Base-by-base conservation (phyloP, 2,113 vertebrate species). In the Falcunculus frontatus region DNA sequence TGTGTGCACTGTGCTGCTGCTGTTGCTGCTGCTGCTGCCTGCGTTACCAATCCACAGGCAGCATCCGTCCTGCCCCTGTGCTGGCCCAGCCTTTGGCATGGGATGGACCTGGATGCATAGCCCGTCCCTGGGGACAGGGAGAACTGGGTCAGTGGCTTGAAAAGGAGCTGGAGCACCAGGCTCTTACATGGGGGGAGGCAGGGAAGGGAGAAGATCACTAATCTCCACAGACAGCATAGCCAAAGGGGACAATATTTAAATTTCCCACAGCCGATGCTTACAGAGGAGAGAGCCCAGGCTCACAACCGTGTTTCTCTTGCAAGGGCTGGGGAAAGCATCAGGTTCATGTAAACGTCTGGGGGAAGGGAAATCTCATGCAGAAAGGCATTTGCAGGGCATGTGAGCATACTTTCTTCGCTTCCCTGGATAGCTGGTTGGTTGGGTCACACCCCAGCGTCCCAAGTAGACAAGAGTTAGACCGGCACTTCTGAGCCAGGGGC, bases 71-170 rank as follows among this genome's bases (percentile, higher is more conserved):
- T 82, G 56, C 26, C 77, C 83, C 62, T 63, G 46, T 0, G 0
- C 53, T 63, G n/a, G 84, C 76, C 81, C 88, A 88, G 76, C 57
- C 65, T 65, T 84, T 22, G 32, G 72, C 60, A 50, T 46, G 41
- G 84, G 62, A 68, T 42, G 50, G 82, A 67, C 81, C 78, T 68
- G 84, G 42, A 85, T 82, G 46, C 47, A 80, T 16, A 79, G 21
- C 33, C 81, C 12, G 23, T 67, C 89, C 93, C 89, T 49, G 50
- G 78, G 79, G 89, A 92, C 57, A 73, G 57, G 80, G 47, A 85
- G 83, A 97, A 95, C 53, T 96, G 87, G 86, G 92, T 94, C 88
- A 94, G 78, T 60, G 62, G 76, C 78, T 94, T 94, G 94, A 57
- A 72, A 88, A 88, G 63, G 74, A 93, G 50, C 44, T 42, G 65